A percentile compares a stretch with the other conserved stretches of the same genome.
phyloP scores from a whole-genome alignment of 1,140 invertebrate genomes.

The Lepidurus couesii region DNA sequence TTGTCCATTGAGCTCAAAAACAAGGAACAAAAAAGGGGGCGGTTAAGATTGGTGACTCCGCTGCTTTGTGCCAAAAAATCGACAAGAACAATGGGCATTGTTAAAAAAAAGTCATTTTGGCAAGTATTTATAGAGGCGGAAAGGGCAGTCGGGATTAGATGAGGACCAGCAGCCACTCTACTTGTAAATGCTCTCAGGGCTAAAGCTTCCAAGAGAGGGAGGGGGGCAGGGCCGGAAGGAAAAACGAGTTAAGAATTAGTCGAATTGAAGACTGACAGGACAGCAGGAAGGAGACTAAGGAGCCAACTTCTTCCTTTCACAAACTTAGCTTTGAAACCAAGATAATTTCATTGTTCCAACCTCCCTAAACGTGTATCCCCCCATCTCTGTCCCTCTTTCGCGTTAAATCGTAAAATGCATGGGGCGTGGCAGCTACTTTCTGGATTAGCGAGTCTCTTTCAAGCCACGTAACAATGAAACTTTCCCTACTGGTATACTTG shows the following conservation, averaged over 20 bases:
- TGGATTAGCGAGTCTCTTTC: neutral
- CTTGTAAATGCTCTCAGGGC: neutral
- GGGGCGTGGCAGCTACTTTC: neutral
- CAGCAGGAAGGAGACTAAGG: neutral
- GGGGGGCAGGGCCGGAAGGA: neutral
- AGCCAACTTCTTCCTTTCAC: neutral
- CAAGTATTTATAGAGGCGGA: neutral
- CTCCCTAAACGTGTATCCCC: no score
- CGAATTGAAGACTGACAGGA: conserved; percentile 15
- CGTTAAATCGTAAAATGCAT: neutral
- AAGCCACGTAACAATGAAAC: neutral
- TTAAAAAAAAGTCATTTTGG: neutral
- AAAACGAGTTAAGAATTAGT: conserved; percentile 16
- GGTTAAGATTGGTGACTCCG: no score
- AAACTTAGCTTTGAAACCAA: no score
- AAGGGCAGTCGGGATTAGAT: neutral
- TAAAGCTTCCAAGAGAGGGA: neutral
- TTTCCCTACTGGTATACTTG: neutral
- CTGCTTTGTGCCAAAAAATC: neutral
- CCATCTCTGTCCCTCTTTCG: no score
- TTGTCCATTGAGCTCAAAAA: no score
- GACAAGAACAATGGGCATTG: neutral
- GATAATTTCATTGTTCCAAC: no score
- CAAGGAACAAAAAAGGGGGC: no score
- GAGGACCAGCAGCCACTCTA: neutral